Base-by-base conservation (phyloP, 92 coral and sea anemone species). In the Epizoanthus stellaris region DNA sequence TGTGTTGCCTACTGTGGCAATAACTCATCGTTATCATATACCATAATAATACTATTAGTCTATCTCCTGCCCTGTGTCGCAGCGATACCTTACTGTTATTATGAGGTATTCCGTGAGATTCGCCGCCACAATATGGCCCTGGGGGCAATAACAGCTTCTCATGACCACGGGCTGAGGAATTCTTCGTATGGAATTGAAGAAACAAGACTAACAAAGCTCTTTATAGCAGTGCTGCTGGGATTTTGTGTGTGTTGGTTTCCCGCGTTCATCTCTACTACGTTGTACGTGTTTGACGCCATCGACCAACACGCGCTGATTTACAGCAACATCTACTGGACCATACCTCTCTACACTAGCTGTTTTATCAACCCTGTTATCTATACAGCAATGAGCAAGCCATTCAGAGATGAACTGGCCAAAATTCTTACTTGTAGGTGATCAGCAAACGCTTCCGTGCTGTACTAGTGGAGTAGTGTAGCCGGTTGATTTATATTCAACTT, bases 1-100 rank as follows among this genome's bases (percentile, higher is more conserved):
- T 68, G 73, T 15, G 73, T 68, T 25, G 73, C 73, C 49, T 36
- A 68, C 73, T 68, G 73, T 43, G 52, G 21, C 49, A 14, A 68
- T 43, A 68, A 68, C 3, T 43, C n/a, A 15, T 68, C 73, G 1
- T 68, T 68, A 38, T 14, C 73, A 2, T 68, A 68, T 5, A 68
- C 52, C 15, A 12, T 68, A 14, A 68, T 38, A 36, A 68, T 68
- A 40, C 73, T 68, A 0, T 43, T 68, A 5, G 20, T 68, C 73
- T 68, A 68, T 36, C 73, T 68, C 42, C 23, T 68, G 23, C 73
- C 73, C n/a, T 68, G 73, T 38, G 34, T 68, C n/a, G 38, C 73
- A 19, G 73, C 11, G 10, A 68, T 68, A 17, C 73, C 73, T 3
- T 68, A 68, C 11, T 68, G 73, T 39, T 68, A 68, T 68, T 68